Conservation (phyloP, 1,140 invertebrate genomes). For the Brachionus paranguensis region DNA sequence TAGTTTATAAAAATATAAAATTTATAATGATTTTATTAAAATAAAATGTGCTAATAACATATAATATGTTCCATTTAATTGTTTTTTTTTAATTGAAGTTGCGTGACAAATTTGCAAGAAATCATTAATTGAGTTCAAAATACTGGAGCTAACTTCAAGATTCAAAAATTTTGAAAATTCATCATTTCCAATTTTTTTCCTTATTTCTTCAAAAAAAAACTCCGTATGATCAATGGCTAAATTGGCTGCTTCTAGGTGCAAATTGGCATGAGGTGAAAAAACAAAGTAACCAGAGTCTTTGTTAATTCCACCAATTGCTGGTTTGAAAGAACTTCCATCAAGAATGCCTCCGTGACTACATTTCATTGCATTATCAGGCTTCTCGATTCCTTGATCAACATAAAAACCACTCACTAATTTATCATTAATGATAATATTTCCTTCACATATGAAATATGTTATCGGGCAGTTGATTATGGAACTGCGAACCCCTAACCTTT, state of each 20-base stretch:
- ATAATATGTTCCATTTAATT: background rate
- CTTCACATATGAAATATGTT: constrained; percentile 13
- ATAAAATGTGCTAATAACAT: background rate
- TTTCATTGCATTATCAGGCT: constrained; percentile 10
- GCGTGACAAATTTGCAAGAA: background rate
- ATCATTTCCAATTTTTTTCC: background rate
- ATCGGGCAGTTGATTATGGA: constrained; percentile 9
- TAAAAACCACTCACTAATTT: constrained; percentile 1
- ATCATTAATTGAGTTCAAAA: background rate
- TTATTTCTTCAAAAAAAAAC: background rate
- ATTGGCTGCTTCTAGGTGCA: background rate
- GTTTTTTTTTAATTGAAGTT: background rate
- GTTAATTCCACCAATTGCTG: constrained; percentile 25
- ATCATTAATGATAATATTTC: background rate
- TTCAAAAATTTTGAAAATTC: constrained; percentile 10
- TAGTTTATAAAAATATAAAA: too few relatives aligned
- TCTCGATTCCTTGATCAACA: background rate
- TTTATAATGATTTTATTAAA: background rate
- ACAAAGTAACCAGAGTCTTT: constrained; percentile 13
- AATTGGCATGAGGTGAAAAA: constrained; percentile 19
- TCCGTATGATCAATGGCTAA: constrained; percentile 15
- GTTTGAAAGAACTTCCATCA: background rate
- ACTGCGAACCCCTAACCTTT: background rate
- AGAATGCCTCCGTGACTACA: constrained; percentile 33
- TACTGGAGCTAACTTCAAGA: background rate